Percentiles rank a stretch among this genome's conserved stretches.
These are phyloP conservation scores for Acutogordius australiensis DNA, from an alignment of 2,888 invertebrate genomes.

Conservation along the genomic window DNA sequence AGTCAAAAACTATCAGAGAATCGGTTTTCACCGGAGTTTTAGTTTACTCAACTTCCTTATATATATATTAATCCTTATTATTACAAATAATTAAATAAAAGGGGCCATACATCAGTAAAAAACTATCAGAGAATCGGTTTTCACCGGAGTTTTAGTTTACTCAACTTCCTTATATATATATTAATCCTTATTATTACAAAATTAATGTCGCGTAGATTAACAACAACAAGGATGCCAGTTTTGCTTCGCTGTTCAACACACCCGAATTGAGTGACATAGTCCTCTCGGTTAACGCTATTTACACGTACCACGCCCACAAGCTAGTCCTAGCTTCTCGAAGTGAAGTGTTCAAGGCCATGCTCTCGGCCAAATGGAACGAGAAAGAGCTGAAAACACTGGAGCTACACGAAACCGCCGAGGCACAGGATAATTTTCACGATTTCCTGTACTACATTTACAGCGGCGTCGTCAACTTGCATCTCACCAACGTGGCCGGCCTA, in stretches of 20 bases:
- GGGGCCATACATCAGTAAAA: too few relatives aligned
- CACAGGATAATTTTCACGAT: not conserved
- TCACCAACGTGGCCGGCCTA: slow-evolving; percentile 1
- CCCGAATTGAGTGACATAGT: slow-evolving; percentile 5
- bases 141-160: too few relatives aligned
- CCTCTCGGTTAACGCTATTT: not conserved
- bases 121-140: too few relatives aligned
- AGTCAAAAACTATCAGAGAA: too few relatives aligned
- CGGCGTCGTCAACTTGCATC: not conserved
- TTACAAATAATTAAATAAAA: too few relatives aligned
- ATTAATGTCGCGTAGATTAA: not conserved
- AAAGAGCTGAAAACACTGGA: not conserved
- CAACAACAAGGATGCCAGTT: slow-evolving; percentile 6
- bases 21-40: too few relatives aligned
- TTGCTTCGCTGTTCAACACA: not conserved
- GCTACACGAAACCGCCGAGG: not conserved
- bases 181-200: not conserved
- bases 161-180: not conserved
- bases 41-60: too few relatives aligned
- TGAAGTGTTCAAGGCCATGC: slow-evolving; percentile 7
- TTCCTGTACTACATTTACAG: slow-evolving; percentile 1
- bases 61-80: not conserved
- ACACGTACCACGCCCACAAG: not conserved
- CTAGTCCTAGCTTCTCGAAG: not conserved
- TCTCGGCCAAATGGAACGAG: not conserved